Percentiles rank a stretch among this genome's conserved stretches.
Evolutionary conservation across 2,888 invertebrate species (phyloP).

Genomic region (Pachycephus smyrnensis): DNA sequence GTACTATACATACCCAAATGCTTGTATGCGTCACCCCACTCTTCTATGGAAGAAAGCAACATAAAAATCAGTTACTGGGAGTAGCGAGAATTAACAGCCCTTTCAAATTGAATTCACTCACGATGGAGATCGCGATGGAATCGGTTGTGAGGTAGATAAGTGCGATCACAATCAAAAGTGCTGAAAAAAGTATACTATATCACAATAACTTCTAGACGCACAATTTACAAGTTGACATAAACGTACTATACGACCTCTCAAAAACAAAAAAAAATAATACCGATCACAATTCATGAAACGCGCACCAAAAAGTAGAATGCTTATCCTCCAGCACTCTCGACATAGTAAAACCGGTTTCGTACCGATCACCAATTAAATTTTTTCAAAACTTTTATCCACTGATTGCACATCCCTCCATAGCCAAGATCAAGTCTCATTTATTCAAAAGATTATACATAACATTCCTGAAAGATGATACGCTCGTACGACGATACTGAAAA

Average conservation of each 20-base stretch:
- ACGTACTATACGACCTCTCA: not conserved
- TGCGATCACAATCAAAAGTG: not conserved
- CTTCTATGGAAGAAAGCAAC: not conserved
- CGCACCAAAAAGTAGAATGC: not conserved
- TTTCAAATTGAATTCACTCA: not conserved
- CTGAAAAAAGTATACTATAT: not conserved
- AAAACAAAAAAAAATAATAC: not conserved
- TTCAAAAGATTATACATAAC: not conserved
- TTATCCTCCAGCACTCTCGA: not conserved
- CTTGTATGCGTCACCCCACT: not conserved
- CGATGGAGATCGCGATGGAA: not conserved
- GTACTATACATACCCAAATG: not conserved
- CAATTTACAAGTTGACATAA: not conserved
- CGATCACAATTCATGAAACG: not conserved
- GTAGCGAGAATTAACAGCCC: not conserved
- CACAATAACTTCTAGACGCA: not conserved
- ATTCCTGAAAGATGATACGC: not conserved
- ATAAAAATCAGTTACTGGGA: not conserved
- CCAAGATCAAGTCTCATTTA: not conserved
- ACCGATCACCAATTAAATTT: not conserved
- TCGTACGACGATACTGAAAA: not conserved
- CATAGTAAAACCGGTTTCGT: not conserved
- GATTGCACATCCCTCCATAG: not conserved
- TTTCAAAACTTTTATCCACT: not conserved
- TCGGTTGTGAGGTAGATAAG: not conserved